Evolutionary conservation across 2,888 invertebrate genomes (phyloP), one percentile per base, ranked within the genome.

Genomic region (Aleiodes leptofemur): DNA sequence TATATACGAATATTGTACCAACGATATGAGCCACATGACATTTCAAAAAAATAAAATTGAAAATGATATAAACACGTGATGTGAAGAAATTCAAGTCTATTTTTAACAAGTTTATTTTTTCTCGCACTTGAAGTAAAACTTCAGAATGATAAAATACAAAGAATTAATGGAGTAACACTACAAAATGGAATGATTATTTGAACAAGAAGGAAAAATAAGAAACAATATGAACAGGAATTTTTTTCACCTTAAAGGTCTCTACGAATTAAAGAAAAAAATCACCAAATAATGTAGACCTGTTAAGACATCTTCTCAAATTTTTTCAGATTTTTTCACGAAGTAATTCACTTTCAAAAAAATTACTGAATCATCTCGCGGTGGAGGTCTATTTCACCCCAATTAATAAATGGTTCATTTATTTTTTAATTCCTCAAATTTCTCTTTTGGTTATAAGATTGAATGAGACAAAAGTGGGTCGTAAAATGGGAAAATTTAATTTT

Each of bases 1-100:
- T 38, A 61, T 61, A 61, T 61, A n/a, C 61, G 61, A 61, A 38
- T 61, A 61, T 61, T 43, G 43, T 61, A 43, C 34, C 4, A 16
- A 14, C 16, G n/a, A 43, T 61, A 61, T 7, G 61, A 61, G 43
- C 34, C 61, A 61, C 38, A 61, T 61, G 57, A 31, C 31, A 57
- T 61, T 61, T 61, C 43, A 8, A 16, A 61, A 34, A 61, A 61
- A 6, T 6, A 14, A 6, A 3, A 61, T 1, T 6, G 13, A 38
- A 59, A n/a, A 43, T 14, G 1, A n/a, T 34, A n/a, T 14, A 61
- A 7, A 43, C 61, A 66, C 48, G 66, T 29, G 29, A 50, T 29
- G 29, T 66, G 0, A 50, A 3, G 13, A 29, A 23, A 48, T 14
- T 31, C 7, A 61, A 43, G 7, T 61, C 13, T 14, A 34, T 61